Conservation (phyloP, 2,888 invertebrate genomes). For the Platerodrilus igneus region DNA sequence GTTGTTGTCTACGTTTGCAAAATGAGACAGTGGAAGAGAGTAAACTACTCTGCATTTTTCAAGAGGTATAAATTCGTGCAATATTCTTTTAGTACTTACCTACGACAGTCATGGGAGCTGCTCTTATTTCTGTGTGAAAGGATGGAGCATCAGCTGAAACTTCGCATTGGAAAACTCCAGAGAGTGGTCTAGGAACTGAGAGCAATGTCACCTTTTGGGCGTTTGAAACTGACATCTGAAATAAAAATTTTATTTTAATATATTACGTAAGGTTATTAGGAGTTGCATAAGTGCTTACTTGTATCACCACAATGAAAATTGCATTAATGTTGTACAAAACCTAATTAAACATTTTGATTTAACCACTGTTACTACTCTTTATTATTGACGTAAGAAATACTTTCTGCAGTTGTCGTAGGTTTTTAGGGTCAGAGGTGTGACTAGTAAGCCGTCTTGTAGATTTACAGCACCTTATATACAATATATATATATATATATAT, state of each 20-base stretch:
- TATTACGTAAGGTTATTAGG: neutral
- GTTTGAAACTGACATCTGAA: conserved; percentile 63
- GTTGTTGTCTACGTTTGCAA: no score
- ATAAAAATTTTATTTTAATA: no score
- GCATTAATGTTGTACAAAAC: no score
- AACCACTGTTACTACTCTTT: no score
- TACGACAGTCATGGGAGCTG: conserved; percentile 62
- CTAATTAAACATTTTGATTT: no score
- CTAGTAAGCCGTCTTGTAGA: no score
- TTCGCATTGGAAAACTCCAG: conserved; percentile 68
- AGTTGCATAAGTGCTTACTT: neutral
- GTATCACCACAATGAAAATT: neutral
- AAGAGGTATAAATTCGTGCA: conserved; percentile 12
- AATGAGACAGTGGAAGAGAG: no score
- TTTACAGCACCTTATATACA: no score
- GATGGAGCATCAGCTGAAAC: conserved; percentile 67
- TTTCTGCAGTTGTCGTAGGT: no score
- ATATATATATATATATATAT: no score
- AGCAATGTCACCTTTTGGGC: conserved; percentile 63
- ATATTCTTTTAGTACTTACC: conserved; percentile 51
- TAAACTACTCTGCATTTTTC: conserved; percentile 11
- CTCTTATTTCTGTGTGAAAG: conserved; percentile 63
- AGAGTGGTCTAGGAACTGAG: conserved; percentile 61
- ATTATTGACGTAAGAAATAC: no score
- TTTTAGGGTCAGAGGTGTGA: no score